phyloP scores from a whole-genome alignment of 2,888 invertebrate species.

The Pterostichus niger region DNA sequence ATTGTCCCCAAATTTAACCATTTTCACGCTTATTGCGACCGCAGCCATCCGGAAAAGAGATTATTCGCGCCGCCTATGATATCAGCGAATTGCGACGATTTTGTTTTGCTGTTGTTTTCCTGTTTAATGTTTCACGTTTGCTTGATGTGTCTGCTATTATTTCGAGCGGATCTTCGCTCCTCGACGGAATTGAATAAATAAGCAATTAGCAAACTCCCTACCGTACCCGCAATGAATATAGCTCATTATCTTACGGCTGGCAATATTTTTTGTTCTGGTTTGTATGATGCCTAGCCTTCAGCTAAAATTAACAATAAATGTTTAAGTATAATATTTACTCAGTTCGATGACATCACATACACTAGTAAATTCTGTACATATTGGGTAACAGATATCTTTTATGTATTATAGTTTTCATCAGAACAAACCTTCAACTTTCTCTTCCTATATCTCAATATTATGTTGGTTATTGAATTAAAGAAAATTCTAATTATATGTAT shows the following conservation, averaged over 20 bases:
- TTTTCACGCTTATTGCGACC: slow-evolving; percentile 53
- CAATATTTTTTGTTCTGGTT: slow-evolving; percentile 8
- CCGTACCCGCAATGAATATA: neutral
- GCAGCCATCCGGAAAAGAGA: slow-evolving; percentile 54
- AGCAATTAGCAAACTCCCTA: slow-evolving; percentile 17
- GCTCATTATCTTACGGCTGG: slow-evolving; percentile 2
- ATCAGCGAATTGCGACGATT: slow-evolving; percentile 36
- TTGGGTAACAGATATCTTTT: no score
- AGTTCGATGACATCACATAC: neutral
- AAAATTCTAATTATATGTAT: no score
- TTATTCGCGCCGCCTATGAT: slow-evolving; percentile 51
- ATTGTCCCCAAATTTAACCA: slow-evolving; percentile 57
- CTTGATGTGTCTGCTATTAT: slow-evolving; percentile 21
- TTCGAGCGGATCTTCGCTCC: slow-evolving; percentile 11
- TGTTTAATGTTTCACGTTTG: slow-evolving; percentile 46
- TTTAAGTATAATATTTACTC: neutral
- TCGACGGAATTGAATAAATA: slow-evolving; percentile 34
- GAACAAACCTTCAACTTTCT: no score
- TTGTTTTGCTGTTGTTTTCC: slow-evolving; percentile 49
- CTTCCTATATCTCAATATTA: no score
- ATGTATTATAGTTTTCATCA: no score
- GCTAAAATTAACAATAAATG: neutral
- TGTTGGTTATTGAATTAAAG: no score
- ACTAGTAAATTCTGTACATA: no score
- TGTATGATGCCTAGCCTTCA: neutral